These are phyloP conservation scores for Zhuqinia jingwanae DNA, from an alignment of 2,888 invertebrate genomes.

Conservation along the genomic window DNA sequence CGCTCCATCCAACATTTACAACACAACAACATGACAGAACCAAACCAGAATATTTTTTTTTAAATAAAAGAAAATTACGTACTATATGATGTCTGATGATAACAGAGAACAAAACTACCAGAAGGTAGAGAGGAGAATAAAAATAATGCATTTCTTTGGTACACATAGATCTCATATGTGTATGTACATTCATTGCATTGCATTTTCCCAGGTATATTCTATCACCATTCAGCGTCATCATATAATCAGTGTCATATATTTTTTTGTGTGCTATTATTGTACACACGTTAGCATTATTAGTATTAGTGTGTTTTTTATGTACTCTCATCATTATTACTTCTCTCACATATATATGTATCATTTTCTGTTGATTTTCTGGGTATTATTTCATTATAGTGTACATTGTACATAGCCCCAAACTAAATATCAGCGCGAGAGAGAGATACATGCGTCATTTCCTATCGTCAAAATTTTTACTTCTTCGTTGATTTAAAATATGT, in stretches of 20 bases:
- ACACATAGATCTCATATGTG: too few species aligned
- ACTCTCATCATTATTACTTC: conserved; percentile 1
- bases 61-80: background rate
- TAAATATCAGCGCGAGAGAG: too few species aligned
- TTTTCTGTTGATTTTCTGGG: background rate
- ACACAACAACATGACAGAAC: background rate
- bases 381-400: too few species aligned
- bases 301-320: background rate
- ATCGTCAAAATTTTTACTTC: background rate
- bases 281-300: background rate
- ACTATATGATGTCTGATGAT: background rate
- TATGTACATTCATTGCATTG: too few species aligned
- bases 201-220: too few species aligned
- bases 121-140: background rate
- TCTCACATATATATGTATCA: background rate
- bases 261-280: background rate
- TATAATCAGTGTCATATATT: too few species aligned
- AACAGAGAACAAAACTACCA: background rate
- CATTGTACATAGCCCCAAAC: too few species aligned
- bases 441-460: background rate
- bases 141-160: background rate
- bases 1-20: background rate
- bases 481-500: conserved; percentile 8
- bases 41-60: too few species aligned
- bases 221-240: too few species aligned